Evolutionary conservation across 2,797 vertebrate genomes (phyloP).

Genomic region (Sciurus vulgaris): DNA sequence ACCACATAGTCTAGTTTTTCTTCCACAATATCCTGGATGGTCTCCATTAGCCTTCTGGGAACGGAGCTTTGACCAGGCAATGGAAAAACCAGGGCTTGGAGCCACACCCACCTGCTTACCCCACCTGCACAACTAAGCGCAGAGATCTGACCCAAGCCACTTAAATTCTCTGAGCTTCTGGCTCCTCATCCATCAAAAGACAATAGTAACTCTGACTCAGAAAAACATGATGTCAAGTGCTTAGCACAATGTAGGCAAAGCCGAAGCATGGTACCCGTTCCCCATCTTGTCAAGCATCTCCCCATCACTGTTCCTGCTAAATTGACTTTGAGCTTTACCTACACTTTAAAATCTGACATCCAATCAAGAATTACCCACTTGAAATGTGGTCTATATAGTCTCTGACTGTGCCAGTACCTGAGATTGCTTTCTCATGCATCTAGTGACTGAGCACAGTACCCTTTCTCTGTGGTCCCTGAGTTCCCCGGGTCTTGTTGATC

Average conservation of each 20-base stretch:
- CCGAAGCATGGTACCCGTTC: not conserved
- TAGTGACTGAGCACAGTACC: not conserved
- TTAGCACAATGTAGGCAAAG: not conserved
- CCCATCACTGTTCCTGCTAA: not conserved
- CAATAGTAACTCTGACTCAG: not conserved
- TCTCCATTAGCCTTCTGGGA: not conserved
- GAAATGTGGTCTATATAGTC: not conserved
- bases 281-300: not conserved
- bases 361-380: not conserved
- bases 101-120: not conserved
- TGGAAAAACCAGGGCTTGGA: slow-evolving; percentile 23
- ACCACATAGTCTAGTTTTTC: slow-evolving; percentile 12
- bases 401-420: not conserved
- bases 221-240: not conserved
- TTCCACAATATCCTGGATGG: not conserved
- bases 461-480: not conserved
- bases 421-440: not conserved
- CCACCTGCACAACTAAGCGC: not conserved
- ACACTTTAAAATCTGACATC: not conserved
- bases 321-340: not conserved
- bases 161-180: not conserved
- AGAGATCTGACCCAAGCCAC: not conserved
- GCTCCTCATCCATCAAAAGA: not conserved
- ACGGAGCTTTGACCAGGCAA: not conserved
- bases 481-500: too few species aligned